Conservation (phyloP, 2,888 invertebrate species). For the Notocelia uddmanniana region DNA sequence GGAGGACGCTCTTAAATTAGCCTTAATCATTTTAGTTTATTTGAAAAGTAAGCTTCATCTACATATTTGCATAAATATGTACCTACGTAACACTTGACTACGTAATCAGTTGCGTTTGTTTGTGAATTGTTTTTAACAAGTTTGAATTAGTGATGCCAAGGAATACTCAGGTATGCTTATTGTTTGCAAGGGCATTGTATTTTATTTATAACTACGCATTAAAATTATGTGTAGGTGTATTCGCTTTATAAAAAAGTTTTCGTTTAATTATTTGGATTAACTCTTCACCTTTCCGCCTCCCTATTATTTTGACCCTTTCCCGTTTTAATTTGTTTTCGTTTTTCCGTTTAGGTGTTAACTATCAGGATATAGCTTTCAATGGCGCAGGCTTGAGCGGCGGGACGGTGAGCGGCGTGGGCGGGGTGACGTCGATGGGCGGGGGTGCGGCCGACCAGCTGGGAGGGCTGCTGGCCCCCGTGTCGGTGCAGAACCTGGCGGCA, state of each 20-base stretch:
- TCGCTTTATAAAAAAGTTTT: constrained; percentile 11
- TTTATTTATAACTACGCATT: no score
- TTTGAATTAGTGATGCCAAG: no score
- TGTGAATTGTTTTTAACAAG: no score
- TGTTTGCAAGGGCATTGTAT: no score
- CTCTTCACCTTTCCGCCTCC: constrained; percentile 44
- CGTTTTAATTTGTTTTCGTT: constrained; percentile 50
- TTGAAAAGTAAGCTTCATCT: constrained; percentile 2
- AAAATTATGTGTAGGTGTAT: no score
- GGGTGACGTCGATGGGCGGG: constrained; percentile 84
- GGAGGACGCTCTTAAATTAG: constrained; percentile 17
- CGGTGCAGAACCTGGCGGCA: constrained; percentile 96
- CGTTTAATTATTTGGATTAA: constrained; percentile 26
- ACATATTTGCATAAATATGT: constrained; percentile 6
- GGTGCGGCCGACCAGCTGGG: constrained; percentile 94
- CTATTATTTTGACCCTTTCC: constrained; percentile 44
- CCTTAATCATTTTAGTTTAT: constrained; percentile 21
- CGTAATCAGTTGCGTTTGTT: no score
- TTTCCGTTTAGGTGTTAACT: constrained; percentile 77
- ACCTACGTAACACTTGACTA: no score
- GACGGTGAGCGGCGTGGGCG: constrained; percentile 63
- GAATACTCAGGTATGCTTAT: no score
- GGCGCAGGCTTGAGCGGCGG: constrained; percentile 80
- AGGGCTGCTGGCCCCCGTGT: constrained; percentile 92
- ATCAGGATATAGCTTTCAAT: constrained; percentile 84